Evolutionary conservation across 2,113 vertebrate genomes (phyloP).

Genomic region (Austrofundulus limnaeus): DNA sequence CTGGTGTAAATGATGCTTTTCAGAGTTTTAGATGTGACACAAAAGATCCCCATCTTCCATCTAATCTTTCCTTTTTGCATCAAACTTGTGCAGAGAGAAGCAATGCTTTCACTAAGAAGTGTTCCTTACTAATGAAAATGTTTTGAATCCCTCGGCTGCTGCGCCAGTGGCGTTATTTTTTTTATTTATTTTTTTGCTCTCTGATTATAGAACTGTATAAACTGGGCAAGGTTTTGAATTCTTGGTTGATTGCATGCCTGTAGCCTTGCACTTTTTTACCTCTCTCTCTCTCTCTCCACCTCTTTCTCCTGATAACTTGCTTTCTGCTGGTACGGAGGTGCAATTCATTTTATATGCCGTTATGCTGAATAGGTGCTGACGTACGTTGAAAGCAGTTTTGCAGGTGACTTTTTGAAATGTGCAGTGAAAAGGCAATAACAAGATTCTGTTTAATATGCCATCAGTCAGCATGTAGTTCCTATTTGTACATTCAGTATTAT

Average conservation of each 20-base stretch:
- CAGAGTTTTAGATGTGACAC: conserved; percentile 41
- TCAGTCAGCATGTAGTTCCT: conserved; percentile 58
- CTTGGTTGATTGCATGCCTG: conserved; percentile 75
- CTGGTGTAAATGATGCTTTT: conserved; percentile 19
- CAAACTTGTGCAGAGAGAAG: conserved; percentile 65
- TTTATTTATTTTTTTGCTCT: conserved; percentile 57
- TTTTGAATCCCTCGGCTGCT: conserved; percentile 59
- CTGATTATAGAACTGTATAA: conserved; percentile 73
- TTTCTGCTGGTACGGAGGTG: conserved; percentile 41
- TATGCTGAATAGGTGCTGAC: conserved; percentile 74
- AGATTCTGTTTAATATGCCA: conserved; percentile 66
- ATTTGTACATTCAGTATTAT: conserved; percentile 59
- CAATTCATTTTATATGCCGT: conserved; percentile 59
- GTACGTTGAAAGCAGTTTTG: conserved; percentile 63
- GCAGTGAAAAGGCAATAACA: conserved; percentile 56
- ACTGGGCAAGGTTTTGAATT: conserved; percentile 70
- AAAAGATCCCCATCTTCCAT: conserved; percentile 35
- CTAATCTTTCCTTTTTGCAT: conserved; percentile 54
- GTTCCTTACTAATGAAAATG: conserved; percentile 70
- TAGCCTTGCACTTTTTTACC: conserved; percentile 70
- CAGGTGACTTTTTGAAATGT: conserved; percentile 68
- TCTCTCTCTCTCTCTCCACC: conserved; percentile 46
- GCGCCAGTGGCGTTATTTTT: conserved; percentile 66
- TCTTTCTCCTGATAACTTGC: conserved; percentile 64
- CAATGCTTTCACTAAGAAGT: conserved; percentile 59